A percentile compares a stretch with the other conserved stretches of the same genome.
Conservation (phyloP, 1,140 invertebrate species). For the Schlechtendalia chinensis region DNA sequence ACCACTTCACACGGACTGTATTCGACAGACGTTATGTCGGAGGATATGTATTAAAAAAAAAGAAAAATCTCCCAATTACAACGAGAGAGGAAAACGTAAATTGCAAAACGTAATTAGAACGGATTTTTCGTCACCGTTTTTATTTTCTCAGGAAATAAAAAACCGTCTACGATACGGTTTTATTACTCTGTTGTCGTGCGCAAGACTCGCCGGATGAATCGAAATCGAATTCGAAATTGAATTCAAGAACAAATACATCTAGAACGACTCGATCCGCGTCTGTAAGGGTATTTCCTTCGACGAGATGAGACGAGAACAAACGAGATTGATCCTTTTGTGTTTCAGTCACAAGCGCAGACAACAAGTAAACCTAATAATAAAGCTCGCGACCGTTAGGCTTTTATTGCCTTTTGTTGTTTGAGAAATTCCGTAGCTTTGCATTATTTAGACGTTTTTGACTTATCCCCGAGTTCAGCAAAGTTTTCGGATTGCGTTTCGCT, state of each 20-base stretch:
- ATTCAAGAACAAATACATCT: conserved; percentile 20
- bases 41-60: conserved; percentile 26
- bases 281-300: conserved; percentile 16
- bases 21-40: conserved; percentile 41
- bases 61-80: conserved; percentile 1
- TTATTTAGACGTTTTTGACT: background rate
- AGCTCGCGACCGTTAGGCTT: conserved; percentile 18
- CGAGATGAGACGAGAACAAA: conserved; percentile 9
- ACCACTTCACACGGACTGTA: conserved; percentile 40
- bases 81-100: background rate
- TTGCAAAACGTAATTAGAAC: no score
- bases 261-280: background rate
- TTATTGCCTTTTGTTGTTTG: background rate
- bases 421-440: background rate
- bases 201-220: no score
- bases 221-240: background rate
- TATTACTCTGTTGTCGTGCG: no score
- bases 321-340: conserved; percentile 39
- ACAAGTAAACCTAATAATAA: conserved; percentile 31
- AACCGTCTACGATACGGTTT: no score
- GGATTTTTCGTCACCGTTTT: no score
- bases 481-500: background rate
- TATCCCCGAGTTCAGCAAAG: background rate
- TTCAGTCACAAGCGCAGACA: conserved; percentile 6
- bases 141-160: no score